Evolutionary conservation across 1,140 invertebrate genomes (phyloP).

Genomic region (Drosophila willistoni): DNA sequence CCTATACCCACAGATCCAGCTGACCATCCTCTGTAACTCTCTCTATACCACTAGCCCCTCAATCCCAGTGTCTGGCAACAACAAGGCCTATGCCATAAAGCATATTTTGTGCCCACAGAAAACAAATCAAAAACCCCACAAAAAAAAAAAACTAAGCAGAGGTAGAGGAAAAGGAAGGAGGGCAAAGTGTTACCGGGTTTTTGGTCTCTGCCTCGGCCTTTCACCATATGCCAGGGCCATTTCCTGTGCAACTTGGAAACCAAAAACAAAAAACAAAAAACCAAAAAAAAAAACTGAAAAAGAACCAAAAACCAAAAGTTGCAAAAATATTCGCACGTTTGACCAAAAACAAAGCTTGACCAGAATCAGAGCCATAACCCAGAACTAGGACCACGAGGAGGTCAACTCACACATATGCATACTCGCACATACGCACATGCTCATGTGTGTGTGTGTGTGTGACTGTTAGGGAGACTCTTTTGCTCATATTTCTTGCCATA

Average conservation of each 20-base stretch:
- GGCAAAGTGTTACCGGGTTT: constrained; percentile 38
- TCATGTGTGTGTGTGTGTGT: constrained; percentile 48
- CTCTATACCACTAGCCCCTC: neutral
- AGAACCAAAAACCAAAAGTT: constrained; percentile 62
- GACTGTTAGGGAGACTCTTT: constrained; percentile 50
- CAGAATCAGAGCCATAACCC: constrained; percentile 10
- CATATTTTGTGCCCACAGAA: constrained; percentile 66
- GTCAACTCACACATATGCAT: neutral
- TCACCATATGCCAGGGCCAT: constrained; percentile 66
- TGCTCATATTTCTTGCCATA: constrained; percentile 75
- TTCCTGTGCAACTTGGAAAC: constrained; percentile 72
- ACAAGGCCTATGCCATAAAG: constrained; percentile 68
- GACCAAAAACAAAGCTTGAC: constrained; percentile 67
- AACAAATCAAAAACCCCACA: constrained; percentile 42
- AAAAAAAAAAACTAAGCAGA: constrained; percentile 44
- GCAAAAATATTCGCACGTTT: constrained; percentile 81
- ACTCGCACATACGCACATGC: constrained; percentile 1
- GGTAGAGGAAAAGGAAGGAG: neutral
- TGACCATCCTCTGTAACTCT: neutral
- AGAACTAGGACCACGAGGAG: neutral
- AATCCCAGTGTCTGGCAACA: neutral
- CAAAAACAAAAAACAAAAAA: neutral
- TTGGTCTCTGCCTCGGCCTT: constrained; percentile 27
- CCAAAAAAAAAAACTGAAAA: neutral
- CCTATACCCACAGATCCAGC: constrained; percentile 4